Conservation (phyloP, 2,113 vertebrate species). For the Xenopus tropicalis region DNA sequence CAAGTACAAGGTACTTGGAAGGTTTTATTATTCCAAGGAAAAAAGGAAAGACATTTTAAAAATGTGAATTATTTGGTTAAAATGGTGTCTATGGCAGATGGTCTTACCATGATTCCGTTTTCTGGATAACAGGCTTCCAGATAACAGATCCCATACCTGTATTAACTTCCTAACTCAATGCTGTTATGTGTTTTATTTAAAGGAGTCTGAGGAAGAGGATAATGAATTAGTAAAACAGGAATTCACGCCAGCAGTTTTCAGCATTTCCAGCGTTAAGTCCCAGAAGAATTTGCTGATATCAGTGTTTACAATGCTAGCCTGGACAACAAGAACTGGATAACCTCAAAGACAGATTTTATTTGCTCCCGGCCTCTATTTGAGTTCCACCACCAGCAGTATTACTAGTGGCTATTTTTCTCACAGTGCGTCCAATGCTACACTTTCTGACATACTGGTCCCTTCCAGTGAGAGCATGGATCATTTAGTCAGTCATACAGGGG, state of each 20-base stretch:
- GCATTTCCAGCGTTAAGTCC: conserved; percentile 75
- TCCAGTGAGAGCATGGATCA: conserved; percentile 89
- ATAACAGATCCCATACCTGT: too few species aligned
- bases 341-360: conserved; percentile 67
- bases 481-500: conserved; percentile 63
- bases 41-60: too few species aligned
- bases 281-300: conserved; percentile 95
- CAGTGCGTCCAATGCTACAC: conserved; percentile 90
- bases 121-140: too few species aligned
- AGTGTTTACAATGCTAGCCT: conserved; percentile 92
- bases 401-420: conserved; percentile 97
- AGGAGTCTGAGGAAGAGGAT: conserved; percentile 90
- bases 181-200: conserved; percentile 35
- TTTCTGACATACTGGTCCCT: conserved; percentile 86
- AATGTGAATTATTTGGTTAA: too few species aligned
- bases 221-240: conserved; percentile 63
- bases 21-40: too few species aligned
- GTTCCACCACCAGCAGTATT: conserved; percentile 92
- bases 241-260: conserved; percentile 59
- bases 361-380: conserved; percentile 67
- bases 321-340: conserved; percentile 78
- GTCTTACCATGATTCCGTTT: too few species aligned
- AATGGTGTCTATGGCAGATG: too few species aligned
- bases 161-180: too few species aligned
- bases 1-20: too few species aligned